Base-by-base conservation (phyloP, 1,140 invertebrate genomes). In the Cotesia chilonis region DNA sequence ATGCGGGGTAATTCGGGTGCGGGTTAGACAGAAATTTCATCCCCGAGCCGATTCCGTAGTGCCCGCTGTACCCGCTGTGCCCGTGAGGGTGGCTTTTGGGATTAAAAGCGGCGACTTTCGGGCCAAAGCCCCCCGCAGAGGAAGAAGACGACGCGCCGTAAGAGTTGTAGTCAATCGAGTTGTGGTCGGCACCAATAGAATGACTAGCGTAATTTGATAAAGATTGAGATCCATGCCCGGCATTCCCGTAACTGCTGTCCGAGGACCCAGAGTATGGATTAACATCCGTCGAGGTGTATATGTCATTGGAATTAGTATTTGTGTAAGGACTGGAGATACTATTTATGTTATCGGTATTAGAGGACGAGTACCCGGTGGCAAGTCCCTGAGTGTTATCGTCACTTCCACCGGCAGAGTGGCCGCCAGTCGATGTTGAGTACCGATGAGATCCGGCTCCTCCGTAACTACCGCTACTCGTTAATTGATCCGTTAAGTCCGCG, bases 401-500 rank as follows among this genome's bases (percentile, higher is more conserved):
- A 60, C 70, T 63, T 28, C 64, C 47, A 55, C 38, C 52, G 12
- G 37, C 47, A 7, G 55, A 36, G 55, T 72, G 68, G 35, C 37
- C 35, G 28, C 17, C 3, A 10, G 60, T 9, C 17, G 61, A 47
- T 57, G 37, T 36, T 37, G 71, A 38, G 17, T 75, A 72, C n/a
- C 70, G 67, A 20, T 72, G 35, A 1, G 74, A 20, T 12, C 12
- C 47, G 10, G 68, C 35, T 51, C 59, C 17, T n/a, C 35, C 54
- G 55, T 71, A 74, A 37, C n/a, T 65, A 36, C 67, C n/a, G 63
- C 37, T 51, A 10, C 35, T 36, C 6, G 36, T 36, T 14, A 65
- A 38, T 17, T 73, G 71, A 41, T 70, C 65, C 6, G 52, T 20
- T 20, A 71, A 69, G 3, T 74, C 73, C 20, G 41, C 35, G 14